Evolutionary conservation across 2,888 invertebrate species (phyloP), one percentile per base, ranked within the genome.

Genomic region (Tenthredo scrophulariae): DNA sequence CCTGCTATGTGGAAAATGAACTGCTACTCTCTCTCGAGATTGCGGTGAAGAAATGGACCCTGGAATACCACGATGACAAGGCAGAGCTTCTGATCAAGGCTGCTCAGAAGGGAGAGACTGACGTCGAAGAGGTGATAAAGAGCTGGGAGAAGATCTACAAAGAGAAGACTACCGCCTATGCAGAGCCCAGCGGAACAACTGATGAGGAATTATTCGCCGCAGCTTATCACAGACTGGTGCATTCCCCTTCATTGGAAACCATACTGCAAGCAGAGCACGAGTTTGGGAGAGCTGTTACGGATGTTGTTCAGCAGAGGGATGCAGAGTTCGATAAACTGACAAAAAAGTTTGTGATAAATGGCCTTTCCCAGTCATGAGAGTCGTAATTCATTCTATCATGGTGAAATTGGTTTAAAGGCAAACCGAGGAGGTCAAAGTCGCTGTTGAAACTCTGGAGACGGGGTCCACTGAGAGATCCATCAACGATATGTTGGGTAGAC

Each of bases 211-310:
- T 97, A 62, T 97, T 98, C 94, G 97, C 97, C 2, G 96, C 96
- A 3, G 97, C 97, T 33, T 98, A 98, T 93, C 97, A 98, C 92
- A 95, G 95, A 90, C 90, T 96, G 79, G 97, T 98, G 2, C 98
- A 98, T 92, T 98, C 98, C 0, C 97, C 97, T 0, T 97, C 97
- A 0, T 94, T 98, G 37, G 97, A 98, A 91, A 97, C 97, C 0
- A 97, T 99, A 91, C 94, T 99, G 29, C 97, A 97, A 90, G 96
- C 97, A 54, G 98, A 99, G 93, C 97, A 98, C 90, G 96, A 96
- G 18, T 98, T 98, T 93, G 97, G 98, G 0, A 95, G 96, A 90
- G 96, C 96, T 62, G 97, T 98, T 26, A 95, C 96, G 84, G 96
- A 96, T 89, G 96, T 97, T 90, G 95, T 96, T 74, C 94, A 96